Evolutionary conservation across 2,113 vertebrate species (phyloP), one percentile per base, ranked within the genome.

Genomic region (Oreamnos americanus): DNA sequence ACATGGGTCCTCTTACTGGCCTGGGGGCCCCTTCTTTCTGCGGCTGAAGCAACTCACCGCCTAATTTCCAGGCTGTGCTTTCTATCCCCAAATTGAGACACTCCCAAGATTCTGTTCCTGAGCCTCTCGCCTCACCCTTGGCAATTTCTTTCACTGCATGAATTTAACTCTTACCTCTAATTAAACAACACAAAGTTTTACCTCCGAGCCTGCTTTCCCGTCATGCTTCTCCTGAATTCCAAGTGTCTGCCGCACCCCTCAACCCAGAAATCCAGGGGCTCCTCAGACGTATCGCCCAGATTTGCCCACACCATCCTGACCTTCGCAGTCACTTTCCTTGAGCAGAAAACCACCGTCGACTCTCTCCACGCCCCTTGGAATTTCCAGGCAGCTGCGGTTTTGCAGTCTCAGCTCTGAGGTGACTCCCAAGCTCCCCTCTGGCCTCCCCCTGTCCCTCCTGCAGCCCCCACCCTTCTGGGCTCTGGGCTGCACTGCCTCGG

Each of bases 251-350:
- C 47, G 0, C 3, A 0, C 7, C 7, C n/a, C n/a, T 53, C 17
- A 0, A 16, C 43, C 28, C 55, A n/a, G 55, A 39, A 25, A 9
- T 28, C 33, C 10, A 25, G 28, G 1, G 47, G 19, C 19, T 10
- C 49, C 84, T 51, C 9, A 2, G 3, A 3, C 3, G 9, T 2
- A 5, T 55, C 49, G 13, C 30, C 45, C 21, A 5, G 14, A 12
- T 23, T 2, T 16, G 4, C 13, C 55, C 2, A 0, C 0, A 8
- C 21, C 28, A 4, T 2, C 43, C 2, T 4, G 3, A 15, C n/a
- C 28, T 62, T 78, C 23, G 4, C 19, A 2, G 45, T 13, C 39
- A 25, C 19, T 55, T 55, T 67, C 53, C 36, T 36, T 16, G 4
- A 28, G 21, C 43, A 30, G 62, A 19, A 45, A 16, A 16, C 23